phyloP scores from a whole-genome alignment of 2,888 invertebrate genomes.

The Aphidius colemani region DNA sequence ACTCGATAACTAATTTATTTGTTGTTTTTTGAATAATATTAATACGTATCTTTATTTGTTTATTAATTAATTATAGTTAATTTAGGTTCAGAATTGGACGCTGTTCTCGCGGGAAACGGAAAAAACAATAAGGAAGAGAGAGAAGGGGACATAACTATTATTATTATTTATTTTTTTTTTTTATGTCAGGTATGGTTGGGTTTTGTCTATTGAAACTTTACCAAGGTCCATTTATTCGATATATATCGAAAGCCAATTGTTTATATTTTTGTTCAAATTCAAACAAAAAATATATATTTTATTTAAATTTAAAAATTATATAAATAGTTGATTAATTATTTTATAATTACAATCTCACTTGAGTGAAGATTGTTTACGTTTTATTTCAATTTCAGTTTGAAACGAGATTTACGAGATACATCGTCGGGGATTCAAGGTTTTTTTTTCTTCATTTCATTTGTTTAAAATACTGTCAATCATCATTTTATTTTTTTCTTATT shows the following conservation, averaged over 20 bases:
- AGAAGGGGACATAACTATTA: too few species aligned
- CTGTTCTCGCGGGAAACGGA: constrained; percentile 22
- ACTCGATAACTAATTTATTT: neutral
- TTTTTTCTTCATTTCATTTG: too few species aligned
- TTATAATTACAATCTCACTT: too few species aligned
- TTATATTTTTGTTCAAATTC: neutral
- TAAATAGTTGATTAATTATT: too few species aligned
- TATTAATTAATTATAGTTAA: neutral
- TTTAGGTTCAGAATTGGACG: constrained; percentile 1
- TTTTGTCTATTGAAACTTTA: constrained; percentile 1
- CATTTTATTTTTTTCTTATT: too few species aligned
- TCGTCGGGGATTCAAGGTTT: too few species aligned
- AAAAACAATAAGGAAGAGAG: neutral
- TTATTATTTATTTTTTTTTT: too few species aligned
- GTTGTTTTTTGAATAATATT: neutral
- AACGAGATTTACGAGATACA: too few species aligned
- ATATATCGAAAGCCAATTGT: neutral
- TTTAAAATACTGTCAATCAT: too few species aligned
- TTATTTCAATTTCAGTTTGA: too few species aligned
- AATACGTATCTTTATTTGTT: neutral
- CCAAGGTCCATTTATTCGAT: neutral
- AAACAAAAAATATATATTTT: neutral
- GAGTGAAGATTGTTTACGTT: too few species aligned
- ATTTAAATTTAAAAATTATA: neutral
- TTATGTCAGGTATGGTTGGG: too few species aligned